Evolutionary conservation across 2,888 invertebrate genomes (phyloP).

Genomic region (Drosophila siamana): DNA sequence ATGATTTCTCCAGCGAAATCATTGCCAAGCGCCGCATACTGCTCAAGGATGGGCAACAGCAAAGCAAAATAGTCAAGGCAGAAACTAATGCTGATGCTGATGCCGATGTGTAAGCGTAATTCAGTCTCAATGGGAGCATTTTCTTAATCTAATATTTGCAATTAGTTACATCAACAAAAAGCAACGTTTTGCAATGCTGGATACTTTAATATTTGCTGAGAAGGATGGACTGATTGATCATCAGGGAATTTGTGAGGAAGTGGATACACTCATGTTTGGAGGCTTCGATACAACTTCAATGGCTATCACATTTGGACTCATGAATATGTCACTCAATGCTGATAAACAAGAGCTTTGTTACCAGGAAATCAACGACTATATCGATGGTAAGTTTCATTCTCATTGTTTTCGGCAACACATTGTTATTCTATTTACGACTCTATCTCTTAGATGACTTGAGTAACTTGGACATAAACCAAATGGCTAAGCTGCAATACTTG

Average conservation of each 20-base stretch:
- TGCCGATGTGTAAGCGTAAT: constrained; percentile 40
- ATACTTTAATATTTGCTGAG: constrained; percentile 73
- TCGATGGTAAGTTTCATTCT: constrained; percentile 57
- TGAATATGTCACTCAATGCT: constrained; percentile 72
- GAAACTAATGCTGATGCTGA: constrained; percentile 3
- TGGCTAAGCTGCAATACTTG: constrained; percentile 55
- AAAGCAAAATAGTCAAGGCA: neutral
- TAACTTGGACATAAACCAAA: constrained; percentile 49
- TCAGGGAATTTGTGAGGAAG: constrained; percentile 88
- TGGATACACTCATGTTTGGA: constrained; percentile 88
- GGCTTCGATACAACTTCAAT: constrained; percentile 78
- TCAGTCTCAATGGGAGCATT: neutral
- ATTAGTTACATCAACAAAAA: constrained; percentile 63
- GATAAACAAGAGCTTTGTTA: constrained; percentile 75
- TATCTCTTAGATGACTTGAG: constrained; percentile 53
- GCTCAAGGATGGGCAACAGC: constrained; percentile 48
- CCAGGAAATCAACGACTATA: constrained; percentile 68
- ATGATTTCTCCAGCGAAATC: constrained; percentile 78
- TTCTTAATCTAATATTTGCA: neutral
- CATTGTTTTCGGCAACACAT: neutral
- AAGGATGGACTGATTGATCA: constrained; percentile 76
- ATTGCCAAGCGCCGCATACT: constrained; percentile 73
- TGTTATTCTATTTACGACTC: neutral
- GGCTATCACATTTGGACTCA: constrained; percentile 70
- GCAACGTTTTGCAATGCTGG: constrained; percentile 77